Evolutionary conservation across 2,888 invertebrate genomes (phyloP), one percentile per base, ranked within the genome.

Genomic region (Dryadula phaetusa): DNA sequence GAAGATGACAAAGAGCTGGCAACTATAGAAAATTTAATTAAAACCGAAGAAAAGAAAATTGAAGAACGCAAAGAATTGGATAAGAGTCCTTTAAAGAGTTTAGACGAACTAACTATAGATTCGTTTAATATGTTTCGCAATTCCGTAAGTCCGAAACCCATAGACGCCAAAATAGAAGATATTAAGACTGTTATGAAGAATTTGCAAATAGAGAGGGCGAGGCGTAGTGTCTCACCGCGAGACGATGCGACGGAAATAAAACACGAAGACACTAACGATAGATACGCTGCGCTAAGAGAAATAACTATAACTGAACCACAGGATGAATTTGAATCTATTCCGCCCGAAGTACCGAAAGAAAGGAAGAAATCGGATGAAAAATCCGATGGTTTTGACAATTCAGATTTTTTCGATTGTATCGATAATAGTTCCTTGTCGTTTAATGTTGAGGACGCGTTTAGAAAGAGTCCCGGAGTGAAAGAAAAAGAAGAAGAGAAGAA

Each of bases 221-320:
- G 90, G 64, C 75, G 90, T 10, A 90, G 90, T 42, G 88, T 89
- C 1, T 90, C 92, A 40, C 92, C 92, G 0, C 75, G 89, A 0
- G 94, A 94, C 37, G 88, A 82, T 0, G 80, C 82, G 44, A 82
- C 87, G 2, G 91, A 92, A 28, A 70, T 77, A 0, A 93, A 93
- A 71, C 82, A 77, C 4, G 93, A 93, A 66, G 85, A 89, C 62
- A 74, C 76, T 22, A 87, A 86, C 74, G 97, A 97, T 84, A 95
- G 95, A 76, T 97, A 97, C 81, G 97, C 97, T 0, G 97, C 97
- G 0, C 84, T 97, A 60, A 92, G 97, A 0, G 97, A 97, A 79
- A 95, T 95, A 12, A 96, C 96, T 42, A 90, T 94, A 64, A 95
- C 94, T 0, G 95, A 95, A 78, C 92, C 89, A 53, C 91, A 81